Evolutionary conservation across 1,140 invertebrate genomes (phyloP), one percentile per base, ranked within the genome.

Genomic region (Harlomillsia oculata): DNA sequence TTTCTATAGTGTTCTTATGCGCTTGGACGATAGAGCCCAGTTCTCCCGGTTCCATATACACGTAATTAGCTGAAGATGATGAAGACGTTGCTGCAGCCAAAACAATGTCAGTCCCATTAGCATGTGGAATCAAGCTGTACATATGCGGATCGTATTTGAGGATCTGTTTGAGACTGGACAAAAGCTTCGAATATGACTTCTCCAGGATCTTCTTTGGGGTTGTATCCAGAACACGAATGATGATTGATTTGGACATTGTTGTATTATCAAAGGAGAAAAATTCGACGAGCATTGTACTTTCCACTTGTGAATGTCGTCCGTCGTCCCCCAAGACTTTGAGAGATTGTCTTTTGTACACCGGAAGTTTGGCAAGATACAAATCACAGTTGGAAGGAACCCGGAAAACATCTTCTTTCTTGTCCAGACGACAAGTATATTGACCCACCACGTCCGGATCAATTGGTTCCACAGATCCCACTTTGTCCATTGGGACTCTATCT

Each of bases 381-480:
- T 89, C 81, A 70, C 91, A 96, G 23, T 77, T 81, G 40, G 75
- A 75, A 18, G 81, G 81, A 43, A 96, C 87, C 50, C 69, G 78
- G 40, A 92, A 80, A 30, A 85, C 72, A 16, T 67, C 64, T 21
- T 71, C 69, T 53, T 73, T 74, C 58, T 76, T 77, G 32, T 86
- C 68, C 51, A 93, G 81, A 67, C 80, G 82, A 70, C 93, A 97
- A 60, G 78, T 81, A 70, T 95, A 96, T 59, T 89, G 81, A 1
- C 91, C 92, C 37, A 80, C 80, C 13, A 81, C 80, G 70, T 97
- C 92, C 4, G 82, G 78, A 75, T 97, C 93, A 66, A 90, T 85
- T 4, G 93, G 93, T 71, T 84, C 84, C 1, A 96, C 84, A 71
- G 92, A 81, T 16, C 89, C 92, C 58, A 97, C 83, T 72, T 86